Evolutionary conservation across 37 sponge, comb jelly and placozoan genomes (phyloP), one percentile per base, ranked within the genome.

Genomic region (Amphimedon queenslandica): DNA sequence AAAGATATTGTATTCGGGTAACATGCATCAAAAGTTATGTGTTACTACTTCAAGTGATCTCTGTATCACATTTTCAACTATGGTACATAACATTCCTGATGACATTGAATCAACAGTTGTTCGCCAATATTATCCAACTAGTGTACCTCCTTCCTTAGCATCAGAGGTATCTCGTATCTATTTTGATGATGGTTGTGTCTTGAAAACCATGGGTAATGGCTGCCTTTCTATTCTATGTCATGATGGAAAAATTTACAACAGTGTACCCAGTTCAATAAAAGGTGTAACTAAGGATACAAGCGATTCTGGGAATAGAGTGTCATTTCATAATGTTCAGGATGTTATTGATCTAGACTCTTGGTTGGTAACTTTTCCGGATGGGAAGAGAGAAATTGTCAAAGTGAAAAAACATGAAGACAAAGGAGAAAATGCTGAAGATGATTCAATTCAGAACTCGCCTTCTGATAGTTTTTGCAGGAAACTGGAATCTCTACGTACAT

Each of bases 11-110:
- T 1, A 20, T 23, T 36, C 58, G 29, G 69, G 73, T 30, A 72
- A 78, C 47, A 77, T 73, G 65, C 68, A 80, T 43, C 92, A 86
- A 41, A 79, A 86, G 58, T 72, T 92, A 27, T 77, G 57, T 40
- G 37, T 77, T 2, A 81, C 65, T 67, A 72, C 74, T 10, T 34
- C 70, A 32, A 39, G 53, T 69, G 93, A 91, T 28, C 69, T 92
- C 10, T 77, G 83, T 28, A 38, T 92, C 8, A 77, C 51, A 61
- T 79, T 2, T 18, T 57, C 23, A 3, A 36, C 34, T 71, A 21
- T 31, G 80, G 78, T 58, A 8, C 8, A n/a, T n/a, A n/a, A n/a
- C n/a, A n/a, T n/a, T n/a, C n/a, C n/a, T n/a, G n/a, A n/a, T n/a
- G n/a, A n/a, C n/a, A n/a, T n/a, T n/a, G n/a, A n/a, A n/a, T n/a